These are phyloP conservation scores for Omphaloscelis lunosa DNA, from an alignment of 2,888 invertebrate genomes.

Conservation along the genomic window DNA sequence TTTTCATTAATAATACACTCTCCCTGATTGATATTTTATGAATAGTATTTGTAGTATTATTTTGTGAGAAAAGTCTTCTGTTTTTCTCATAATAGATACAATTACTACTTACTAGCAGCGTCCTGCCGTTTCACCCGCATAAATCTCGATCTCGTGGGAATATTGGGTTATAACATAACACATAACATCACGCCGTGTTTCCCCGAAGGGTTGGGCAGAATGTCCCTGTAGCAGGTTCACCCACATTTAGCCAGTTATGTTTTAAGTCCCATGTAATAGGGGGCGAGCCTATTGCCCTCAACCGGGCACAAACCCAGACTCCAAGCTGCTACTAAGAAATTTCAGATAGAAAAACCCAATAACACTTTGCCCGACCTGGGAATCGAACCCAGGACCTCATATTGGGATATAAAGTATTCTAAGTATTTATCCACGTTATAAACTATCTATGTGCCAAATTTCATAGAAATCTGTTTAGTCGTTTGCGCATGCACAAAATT, in stretches of 20 bases:
- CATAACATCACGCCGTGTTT: too few relatives aligned
- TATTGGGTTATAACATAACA: too few relatives aligned
- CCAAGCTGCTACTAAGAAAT: too few relatives aligned
- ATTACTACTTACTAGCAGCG: background rate
- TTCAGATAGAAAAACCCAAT: too few relatives aligned
- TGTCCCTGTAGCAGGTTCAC: too few relatives aligned
- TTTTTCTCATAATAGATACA: background rate
- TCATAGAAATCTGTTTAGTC: rapidly evolving
- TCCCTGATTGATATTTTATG: constrained; percentile 75
- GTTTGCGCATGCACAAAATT: background rate
- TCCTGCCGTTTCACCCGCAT: background rate
- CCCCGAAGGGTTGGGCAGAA: too few relatives aligned
- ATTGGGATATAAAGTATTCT: background rate
- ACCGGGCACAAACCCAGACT: too few relatives aligned
- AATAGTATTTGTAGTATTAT: constrained; percentile 25
- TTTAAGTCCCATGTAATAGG: too few relatives aligned
- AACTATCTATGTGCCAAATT: background rate
- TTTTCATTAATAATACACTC: constrained; percentile 73
- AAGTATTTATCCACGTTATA: background rate
- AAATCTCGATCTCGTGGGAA: background rate
- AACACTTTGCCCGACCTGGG: too few relatives aligned
- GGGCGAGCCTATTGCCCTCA: too few relatives aligned
- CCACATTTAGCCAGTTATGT: too few relatives aligned
- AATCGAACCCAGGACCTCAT: too few relatives aligned
- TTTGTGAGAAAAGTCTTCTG: background rate